Evolutionary conservation across 2,797 vertebrate genomes (phyloP).

Genomic region (Parauchenoglanis ngamensis): DNA sequence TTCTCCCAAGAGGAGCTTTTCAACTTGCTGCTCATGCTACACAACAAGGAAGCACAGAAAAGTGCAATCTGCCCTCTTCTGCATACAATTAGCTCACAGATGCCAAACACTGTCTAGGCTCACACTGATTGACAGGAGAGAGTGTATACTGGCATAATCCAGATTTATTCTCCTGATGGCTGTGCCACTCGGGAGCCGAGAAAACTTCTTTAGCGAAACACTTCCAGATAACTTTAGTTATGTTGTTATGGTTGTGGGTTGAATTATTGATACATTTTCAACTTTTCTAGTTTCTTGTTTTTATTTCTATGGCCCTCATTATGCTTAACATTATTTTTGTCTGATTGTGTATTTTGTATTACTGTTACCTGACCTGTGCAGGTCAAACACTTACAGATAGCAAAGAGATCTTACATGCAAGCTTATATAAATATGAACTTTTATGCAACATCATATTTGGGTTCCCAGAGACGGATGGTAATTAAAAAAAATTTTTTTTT

Average conservation of each 20-base stretch:
- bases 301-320: not conserved
- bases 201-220: not conserved
- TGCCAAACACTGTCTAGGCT: too few species aligned
- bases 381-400: not conserved
- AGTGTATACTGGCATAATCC: not conserved
- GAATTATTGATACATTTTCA: not conserved
- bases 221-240: not conserved
- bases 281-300: not conserved
- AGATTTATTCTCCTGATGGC: not conserved
- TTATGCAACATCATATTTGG: not conserved
- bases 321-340: not conserved
- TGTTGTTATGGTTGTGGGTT: not conserved
- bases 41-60: not conserved
- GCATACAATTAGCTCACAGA: not conserved
- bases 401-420: not conserved
- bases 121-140: constrained; percentile 1
- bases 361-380: not conserved
- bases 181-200: not conserved
- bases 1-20: not conserved
- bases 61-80: not conserved
- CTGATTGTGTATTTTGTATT: not conserved
- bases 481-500: not conserved
- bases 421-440: too few species aligned
- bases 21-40: not conserved
- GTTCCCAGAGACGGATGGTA: not conserved